Evolutionary conservation across 2,797 vertebrate genomes (phyloP), one percentile per base, ranked within the genome.

Genomic region (Sciurus carolinensis): DNA sequence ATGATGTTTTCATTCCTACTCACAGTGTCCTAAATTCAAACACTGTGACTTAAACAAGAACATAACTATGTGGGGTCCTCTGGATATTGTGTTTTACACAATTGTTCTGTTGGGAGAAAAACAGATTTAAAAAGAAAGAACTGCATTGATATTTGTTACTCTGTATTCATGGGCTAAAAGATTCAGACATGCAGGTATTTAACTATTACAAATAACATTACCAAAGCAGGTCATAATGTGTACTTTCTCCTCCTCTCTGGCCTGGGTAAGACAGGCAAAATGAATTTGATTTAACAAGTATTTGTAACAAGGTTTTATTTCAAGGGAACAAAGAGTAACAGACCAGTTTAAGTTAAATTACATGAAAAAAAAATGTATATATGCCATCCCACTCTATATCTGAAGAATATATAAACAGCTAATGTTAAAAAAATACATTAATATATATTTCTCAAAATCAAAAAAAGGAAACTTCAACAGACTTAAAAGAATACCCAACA

Each of bases 301-400:
- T 39, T 39, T 39, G 39, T 39, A 39, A 39, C 39, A 39, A 20
- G 39, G 28, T 83, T 28, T 89, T 42, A 52, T 47, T 92, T 79
- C 62, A 96, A 95, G 57, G 17, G 54, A 39, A 73, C 67, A 82
- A 75, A 91, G 9, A 92, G 13, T 71, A 95, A 87, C 77, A 93
- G n/a, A 79, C 47, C 33, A 54, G 28, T 9, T 69, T 72, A 84
- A 26, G 76, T 28, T 69, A 52, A 72, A 82, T 69, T 52, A 62
- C 5, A 42, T 7, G 20, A 42, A 50, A 3, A 75, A 3, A 59
- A 67, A 1, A 90, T 11, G 36, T 1, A 81, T 0, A 22, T 57
- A 57, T 57, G 54, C 54, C 54, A 22, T 57, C 20, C 54, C 54
- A 57, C 20, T 2, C 44, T 3, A 24, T 5, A 62, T 10, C 22